Evolutionary conservation across 2,888 invertebrate genomes (phyloP).

Genomic region (Nysson spinosus): DNA sequence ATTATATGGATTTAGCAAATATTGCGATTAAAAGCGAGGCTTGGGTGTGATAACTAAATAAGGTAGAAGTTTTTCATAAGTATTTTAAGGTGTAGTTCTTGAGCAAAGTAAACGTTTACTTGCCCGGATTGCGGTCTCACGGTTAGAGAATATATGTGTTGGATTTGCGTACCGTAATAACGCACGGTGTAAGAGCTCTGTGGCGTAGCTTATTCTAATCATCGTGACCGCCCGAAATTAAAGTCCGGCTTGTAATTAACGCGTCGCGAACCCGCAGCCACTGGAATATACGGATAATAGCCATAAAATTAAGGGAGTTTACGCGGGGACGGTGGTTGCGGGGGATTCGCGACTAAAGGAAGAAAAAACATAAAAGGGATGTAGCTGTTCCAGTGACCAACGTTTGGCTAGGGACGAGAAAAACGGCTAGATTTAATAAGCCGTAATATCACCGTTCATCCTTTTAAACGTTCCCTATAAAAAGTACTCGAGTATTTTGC

Average conservation of each 20-base stretch:
- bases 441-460: conserved; percentile 32
- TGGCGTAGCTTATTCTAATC: conserved; percentile 57
- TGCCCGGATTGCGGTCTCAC: too few species aligned
- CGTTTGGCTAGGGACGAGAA: neutral
- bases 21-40: too few species aligned
- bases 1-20: too few species aligned
- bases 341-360: neutral
- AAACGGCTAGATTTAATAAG: conserved; percentile 59
- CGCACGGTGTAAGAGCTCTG: conserved; percentile 19
- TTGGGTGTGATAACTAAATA: too few species aligned
- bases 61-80: too few species aligned
- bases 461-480: conserved; percentile 12
- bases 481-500: neutral
- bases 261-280: conserved; percentile 41
- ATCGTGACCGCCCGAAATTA: conserved; percentile 57
- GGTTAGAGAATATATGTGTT: neutral
- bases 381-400: conserved; percentile 14
- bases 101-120: too few species aligned
- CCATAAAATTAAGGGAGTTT: conserved; percentile 57
- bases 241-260: conserved; percentile 60
- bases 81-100: too few species aligned
- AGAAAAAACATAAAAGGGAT: neutral
- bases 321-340: conserved; percentile 12
- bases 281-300: conserved; percentile 54
- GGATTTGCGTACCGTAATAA: conserved; percentile 37